These are phyloP conservation scores for Stratiomys singularior DNA, from an alignment of 2,888 invertebrate species.

Conservation along the genomic window DNA sequence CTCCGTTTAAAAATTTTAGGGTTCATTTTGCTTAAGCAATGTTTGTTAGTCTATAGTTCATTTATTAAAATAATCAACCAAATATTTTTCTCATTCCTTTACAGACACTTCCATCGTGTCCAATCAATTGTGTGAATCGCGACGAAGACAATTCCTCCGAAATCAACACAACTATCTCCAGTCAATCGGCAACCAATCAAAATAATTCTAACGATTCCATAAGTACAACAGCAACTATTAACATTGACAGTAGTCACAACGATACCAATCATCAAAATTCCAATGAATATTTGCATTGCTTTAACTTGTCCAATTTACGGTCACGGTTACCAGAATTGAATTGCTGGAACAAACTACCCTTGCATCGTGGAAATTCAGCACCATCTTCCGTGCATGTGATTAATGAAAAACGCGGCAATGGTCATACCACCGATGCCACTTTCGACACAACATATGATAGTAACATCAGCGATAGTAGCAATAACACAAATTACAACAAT, in stretches of 20 bases:
- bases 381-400: conserved; percentile 16
- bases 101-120: conserved; percentile 79
- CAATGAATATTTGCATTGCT: conserved; percentile 59
- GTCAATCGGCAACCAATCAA: conserved; percentile 59
- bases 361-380: conserved; percentile 48
- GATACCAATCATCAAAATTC: conserved; percentile 55
- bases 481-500: conserved; percentile 61
- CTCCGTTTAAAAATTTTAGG: too few relatives aligned
- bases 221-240: conserved; percentile 47
- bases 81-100: conserved; percentile 58
- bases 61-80: neutral
- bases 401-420: conserved; percentile 27
- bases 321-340: conserved; percentile 72
- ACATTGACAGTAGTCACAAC: conserved; percentile 55
- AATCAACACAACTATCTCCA: conserved; percentile 59
- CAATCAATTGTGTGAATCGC: conserved; percentile 63
- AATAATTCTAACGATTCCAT: conserved; percentile 54
- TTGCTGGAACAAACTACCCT: conserved; percentile 62
- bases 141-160: conserved; percentile 39
- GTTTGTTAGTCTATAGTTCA: too few relatives aligned
- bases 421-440: neutral
- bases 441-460: conserved; percentile 28
- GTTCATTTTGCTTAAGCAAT: too few relatives aligned
- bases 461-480: conserved; percentile 42
- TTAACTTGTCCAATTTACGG: conserved; percentile 72